A percentile compares a stretch with the other conserved stretches of the same genome.
These are phyloP conservation scores for Amia ocellicauda DNA, from an alignment of 2,113 vertebrate species.

Conservation along the genomic window DNA sequence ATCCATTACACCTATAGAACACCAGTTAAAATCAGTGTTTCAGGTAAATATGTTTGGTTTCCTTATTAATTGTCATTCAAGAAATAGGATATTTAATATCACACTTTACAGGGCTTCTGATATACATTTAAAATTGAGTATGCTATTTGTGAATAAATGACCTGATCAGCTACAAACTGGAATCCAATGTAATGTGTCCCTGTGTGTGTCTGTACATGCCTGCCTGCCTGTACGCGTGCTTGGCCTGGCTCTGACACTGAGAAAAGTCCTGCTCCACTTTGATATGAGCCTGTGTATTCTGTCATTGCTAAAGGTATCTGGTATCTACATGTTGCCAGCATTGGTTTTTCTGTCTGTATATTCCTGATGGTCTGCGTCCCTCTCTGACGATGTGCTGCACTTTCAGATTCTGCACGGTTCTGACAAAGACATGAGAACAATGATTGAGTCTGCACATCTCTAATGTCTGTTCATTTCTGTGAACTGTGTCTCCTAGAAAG, in stretches of 20 bases:
- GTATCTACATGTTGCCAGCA: too few relatives aligned
- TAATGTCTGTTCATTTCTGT: not conserved
- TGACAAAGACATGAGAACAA: not conserved
- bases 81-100: not conserved
- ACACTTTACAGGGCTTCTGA: not conserved
- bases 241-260: too few relatives aligned
- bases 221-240: too few relatives aligned
- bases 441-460: not conserved
- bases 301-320: too few relatives aligned
- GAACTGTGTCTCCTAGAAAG: not conserved
- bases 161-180: not conserved
- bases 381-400: too few relatives aligned
- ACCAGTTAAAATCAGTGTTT: conserved; percentile 22
- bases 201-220: not conserved
- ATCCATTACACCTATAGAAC: conserved; percentile 39
- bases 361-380: not conserved
- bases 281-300: too few relatives aligned
- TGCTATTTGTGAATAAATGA: not conserved
- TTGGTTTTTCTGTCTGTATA: too few relatives aligned
- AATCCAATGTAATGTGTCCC: not conserved
- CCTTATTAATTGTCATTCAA: not conserved
- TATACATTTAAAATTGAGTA: not conserved
- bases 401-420: not conserved
- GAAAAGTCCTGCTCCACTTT: too few relatives aligned
- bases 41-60: conserved; percentile 28